Evolutionary conservation across 2,888 invertebrate species (phyloP).

Genomic region (Melolontha melolontha): DNA sequence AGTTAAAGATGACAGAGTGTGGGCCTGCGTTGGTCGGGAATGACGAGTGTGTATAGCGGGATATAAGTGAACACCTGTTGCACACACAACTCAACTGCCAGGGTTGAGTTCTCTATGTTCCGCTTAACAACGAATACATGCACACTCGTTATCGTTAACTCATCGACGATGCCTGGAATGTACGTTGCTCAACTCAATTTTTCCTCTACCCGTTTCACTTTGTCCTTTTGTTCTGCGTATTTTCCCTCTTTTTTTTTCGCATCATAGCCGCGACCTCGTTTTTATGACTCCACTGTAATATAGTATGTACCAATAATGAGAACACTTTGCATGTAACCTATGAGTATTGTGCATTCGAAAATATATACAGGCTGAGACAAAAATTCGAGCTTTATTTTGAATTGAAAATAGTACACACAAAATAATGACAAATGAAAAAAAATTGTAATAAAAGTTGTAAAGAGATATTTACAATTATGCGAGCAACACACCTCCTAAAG

Average conservation of each 20-base stretch:
- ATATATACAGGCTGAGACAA: too few species aligned
- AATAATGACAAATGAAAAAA: too few species aligned
- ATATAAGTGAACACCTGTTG: constrained; percentile 45
- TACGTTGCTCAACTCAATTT: constrained; percentile 32
- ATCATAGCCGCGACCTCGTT: constrained; percentile 6
- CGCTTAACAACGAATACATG: constrained; percentile 54
- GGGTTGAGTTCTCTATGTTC: constrained; percentile 43
- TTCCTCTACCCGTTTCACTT: constrained; percentile 26
- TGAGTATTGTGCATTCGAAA: not conserved
- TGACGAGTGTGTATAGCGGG: constrained; percentile 42
- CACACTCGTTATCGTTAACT: constrained; percentile 50
- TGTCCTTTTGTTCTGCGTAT: constrained; percentile 19
- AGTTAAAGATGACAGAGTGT: constrained; percentile 41
- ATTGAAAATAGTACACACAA: too few species aligned
- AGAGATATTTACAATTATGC: too few species aligned
- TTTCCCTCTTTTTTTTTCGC: constrained; percentile 19
- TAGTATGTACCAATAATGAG: constrained; percentile 16
- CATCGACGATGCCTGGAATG: constrained; percentile 35
- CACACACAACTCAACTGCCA: constrained; percentile 37
- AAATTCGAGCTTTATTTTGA: too few species aligned
- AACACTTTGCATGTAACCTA: constrained; percentile 1
- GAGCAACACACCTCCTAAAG: too few species aligned
- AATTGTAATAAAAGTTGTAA: too few species aligned
- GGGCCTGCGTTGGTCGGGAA: constrained; percentile 35
- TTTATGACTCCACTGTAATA: constrained; percentile 18